Evolutionary conservation across 2,888 invertebrate genomes (phyloP), one percentile per base, ranked within the genome.

Genomic region (Cryptocephalus moraei): DNA sequence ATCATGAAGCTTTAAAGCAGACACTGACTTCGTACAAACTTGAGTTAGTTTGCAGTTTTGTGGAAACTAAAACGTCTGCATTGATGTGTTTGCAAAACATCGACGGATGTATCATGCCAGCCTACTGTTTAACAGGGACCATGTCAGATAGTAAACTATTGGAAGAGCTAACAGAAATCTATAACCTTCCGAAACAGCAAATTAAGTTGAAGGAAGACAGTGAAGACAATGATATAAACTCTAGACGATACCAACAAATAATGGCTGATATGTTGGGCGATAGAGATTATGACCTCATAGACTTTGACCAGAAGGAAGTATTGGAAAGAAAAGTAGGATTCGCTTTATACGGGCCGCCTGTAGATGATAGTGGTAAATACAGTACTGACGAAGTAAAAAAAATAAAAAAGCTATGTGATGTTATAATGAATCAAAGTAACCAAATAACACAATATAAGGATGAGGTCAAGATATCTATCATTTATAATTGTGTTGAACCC

Each of bases 241-340:
- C 36, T 12, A 36, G 6, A 36, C 12, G 11, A 4, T 11, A 11
- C 36, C 36, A 36, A 36, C 36, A 36, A 57, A 70, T 75, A 49
- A 78, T 78, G 68, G 76, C 71, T 60, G 77, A 79, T 62, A 73
- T 74, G 58, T 63, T 79, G 41, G 74, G 75, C 1, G 75, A 79
- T 50, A 72, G 76, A 56, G 78, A 78, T 63, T 68, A 61, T 66
- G 75, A 63, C 65, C 74, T 75, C 53, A 79, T 78, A 64, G 74
- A 77, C 55, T 67, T 64, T 55, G 59, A 66, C 45, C 73, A 77
- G 51, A 70, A 75, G 50, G 72, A 73, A 50, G 67, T 71, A 53
- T 64, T 80, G 41, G 64, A 75, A 41, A 69, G 74, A 56, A 79
- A 79, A 65, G 72, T 79, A 49, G 77, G 74, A 31, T 79, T 73